Conservation (phyloP, 2,888 invertebrate genomes). For the Acanthoscelides obtectus region DNA sequence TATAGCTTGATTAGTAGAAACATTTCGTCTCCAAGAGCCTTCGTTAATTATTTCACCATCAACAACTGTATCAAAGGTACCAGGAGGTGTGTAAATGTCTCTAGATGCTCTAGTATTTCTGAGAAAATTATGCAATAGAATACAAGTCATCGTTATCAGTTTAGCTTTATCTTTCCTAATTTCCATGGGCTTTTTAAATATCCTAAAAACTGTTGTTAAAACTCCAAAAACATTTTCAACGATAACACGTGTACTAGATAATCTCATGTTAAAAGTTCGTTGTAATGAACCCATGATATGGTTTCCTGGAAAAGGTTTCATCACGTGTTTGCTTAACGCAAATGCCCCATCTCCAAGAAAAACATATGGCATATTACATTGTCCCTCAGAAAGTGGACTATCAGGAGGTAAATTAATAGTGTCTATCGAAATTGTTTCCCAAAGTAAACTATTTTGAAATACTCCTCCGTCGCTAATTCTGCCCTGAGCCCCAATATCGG, state of each 20-base stretch:
- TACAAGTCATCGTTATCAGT: slow-evolving; percentile 6
- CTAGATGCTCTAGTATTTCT: background rate
- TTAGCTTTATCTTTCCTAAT: slow-evolving; percentile 8
- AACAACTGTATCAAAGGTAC: background rate
- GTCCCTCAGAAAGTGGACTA: slow-evolving; percentile 5
- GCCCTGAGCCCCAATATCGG: slow-evolving; percentile 36
- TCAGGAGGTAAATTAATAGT: slow-evolving; percentile 12
- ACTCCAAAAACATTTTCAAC: slow-evolving; percentile 15
- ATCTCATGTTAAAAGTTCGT: slow-evolving; percentile 8
- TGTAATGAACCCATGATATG: background rate
- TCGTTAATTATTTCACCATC: background rate
- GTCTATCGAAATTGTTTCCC: slow-evolving; percentile 17
- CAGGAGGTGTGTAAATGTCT: background rate
- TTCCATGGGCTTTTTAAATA: slow-evolving; percentile 8
- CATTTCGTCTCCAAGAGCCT: background rate
- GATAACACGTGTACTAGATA: slow-evolving; percentile 8
- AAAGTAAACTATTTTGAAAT: slow-evolving; percentile 19
- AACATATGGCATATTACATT: slow-evolving; percentile 8
- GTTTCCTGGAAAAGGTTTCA: slow-evolving; percentile 25
- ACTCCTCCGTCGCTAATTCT: slow-evolving; percentile 34
- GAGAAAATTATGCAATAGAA: background rate
- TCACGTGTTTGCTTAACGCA: slow-evolving; percentile 18
- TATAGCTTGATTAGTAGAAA: no score
- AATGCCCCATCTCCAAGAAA: slow-evolving; percentile 14
- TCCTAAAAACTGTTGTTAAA: slow-evolving; percentile 10